Evolutionary conservation across 2,888 invertebrate genomes (phyloP).

Genomic region (Tenthredo distinguenda): DNA sequence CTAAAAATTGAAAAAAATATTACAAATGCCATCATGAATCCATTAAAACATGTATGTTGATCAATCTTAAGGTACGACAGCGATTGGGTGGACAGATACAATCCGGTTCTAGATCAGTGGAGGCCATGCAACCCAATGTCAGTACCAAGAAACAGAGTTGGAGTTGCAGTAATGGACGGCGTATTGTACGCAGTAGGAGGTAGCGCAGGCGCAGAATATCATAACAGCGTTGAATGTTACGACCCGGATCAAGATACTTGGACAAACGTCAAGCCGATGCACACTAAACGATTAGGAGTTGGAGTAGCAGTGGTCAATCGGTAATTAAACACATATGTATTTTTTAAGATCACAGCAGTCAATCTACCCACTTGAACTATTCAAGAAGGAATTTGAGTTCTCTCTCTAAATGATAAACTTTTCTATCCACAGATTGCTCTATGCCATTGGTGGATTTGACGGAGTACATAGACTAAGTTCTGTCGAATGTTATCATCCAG

Average conservation of each 20-base stretch:
- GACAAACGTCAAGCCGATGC: constrained; percentile 88
- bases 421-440: constrained; percentile 77
- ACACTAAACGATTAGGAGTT: constrained; percentile 88
- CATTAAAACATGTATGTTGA: background rate
- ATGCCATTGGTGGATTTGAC: constrained; percentile 95
- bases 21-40: background rate
- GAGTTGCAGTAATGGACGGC: constrained; percentile 96
- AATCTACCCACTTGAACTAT: background rate
- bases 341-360: background rate
- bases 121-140: constrained; percentile 93
- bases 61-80: constrained; percentile 84
- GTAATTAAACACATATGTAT: constrained; percentile 70
- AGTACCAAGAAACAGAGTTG: constrained; percentile 92
- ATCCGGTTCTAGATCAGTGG: constrained; percentile 93
- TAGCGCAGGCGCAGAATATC: constrained; percentile 91
- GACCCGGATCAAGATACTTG: constrained; percentile 93
- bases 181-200: constrained; percentile 95
- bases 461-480: constrained; percentile 88
- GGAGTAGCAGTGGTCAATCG: constrained; percentile 90
- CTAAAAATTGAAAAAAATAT: background rate
- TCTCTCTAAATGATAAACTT: background rate
- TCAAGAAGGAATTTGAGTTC: background rate
- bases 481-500: constrained; percentile 96
- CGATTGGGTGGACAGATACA: constrained; percentile 93
- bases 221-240: constrained; percentile 94